Base-by-base conservation (phyloP, 2,113 vertebrate species). In the Zosterops lateralis region DNA sequence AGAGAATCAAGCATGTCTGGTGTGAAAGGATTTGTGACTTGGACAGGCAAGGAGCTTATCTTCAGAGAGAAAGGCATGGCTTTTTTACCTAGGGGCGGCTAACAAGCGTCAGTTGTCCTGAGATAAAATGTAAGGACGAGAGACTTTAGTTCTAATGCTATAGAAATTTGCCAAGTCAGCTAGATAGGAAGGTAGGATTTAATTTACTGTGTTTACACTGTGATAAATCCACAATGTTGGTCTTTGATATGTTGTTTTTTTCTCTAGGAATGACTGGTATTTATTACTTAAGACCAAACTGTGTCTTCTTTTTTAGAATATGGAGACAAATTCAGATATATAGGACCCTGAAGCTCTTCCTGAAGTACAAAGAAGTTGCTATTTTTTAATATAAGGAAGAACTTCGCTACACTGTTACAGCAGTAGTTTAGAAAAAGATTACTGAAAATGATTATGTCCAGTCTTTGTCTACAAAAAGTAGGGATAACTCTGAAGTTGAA, bases 11-110 rank as follows among this genome's bases (percentile, higher is more conserved):
- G 60, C 62, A 48, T 60, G 1, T 88, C 14, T 80, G 44, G n/a
- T 85, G 82, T 87, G 82, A 95, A 95, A 84, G 82, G 83, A 80
- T 80, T 90, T 88, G 57, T 77, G 84, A 25, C n/a, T 66, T 77
- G 72, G 21, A 40, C 44, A 45, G 2, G 13, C 38, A 58, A 56
- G 47, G 51, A 67, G 14, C 85, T 94, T 96, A 90, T 86, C 85
- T 90, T 76, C 56, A 56, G 54, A 70, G 67, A 66, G 38, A 80
- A 85, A 84, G 88, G 75, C 84, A 93, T 44, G 75, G 7, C 32
- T 51, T 70, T 91, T 76, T 85, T 48, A 24, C 83, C 60, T 62
- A 25, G 26, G 47, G 56, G 29, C 53, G 77, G 64, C 71, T 90
- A 66, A 58, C 16, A 62, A 85, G 51, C 0, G 0, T 87, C 21